Percentiles rank a stretch among this genome's conserved stretches.
Conservation (phyloP, 2,113 vertebrate genomes). For the Lepus americanus region DNA sequence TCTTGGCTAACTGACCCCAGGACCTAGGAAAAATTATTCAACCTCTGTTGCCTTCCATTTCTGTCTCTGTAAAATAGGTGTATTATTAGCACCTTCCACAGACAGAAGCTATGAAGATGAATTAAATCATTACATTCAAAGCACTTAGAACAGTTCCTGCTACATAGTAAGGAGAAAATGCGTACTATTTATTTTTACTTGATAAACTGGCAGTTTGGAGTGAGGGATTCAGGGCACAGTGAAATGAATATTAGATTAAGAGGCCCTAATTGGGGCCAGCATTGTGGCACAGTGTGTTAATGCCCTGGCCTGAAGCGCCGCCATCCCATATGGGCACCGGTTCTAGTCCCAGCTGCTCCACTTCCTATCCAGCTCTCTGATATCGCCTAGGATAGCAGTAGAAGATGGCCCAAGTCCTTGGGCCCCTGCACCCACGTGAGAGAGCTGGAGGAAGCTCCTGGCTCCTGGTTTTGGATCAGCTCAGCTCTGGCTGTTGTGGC, state of each 20-base stretch:
- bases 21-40: neutral
- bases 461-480: no score
- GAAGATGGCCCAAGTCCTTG: no score
- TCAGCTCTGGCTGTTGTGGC: no score
- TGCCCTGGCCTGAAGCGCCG: no score
- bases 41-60: neutral
- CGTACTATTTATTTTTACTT: neutral
- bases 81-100: neutral
- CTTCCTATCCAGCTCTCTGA: no score
- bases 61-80: neutral
- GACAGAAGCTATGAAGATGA: neutral
- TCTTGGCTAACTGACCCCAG: neutral
- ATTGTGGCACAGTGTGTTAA: neutral
- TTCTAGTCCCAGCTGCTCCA: no score
- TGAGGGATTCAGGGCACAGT: neutral
- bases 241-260: neutral
- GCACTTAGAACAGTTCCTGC: neutral
- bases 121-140: neutral
- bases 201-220: neutral
- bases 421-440: no score
- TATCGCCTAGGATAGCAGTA: no score
- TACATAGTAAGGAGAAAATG: neutral
- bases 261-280: neutral
- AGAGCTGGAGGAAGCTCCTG: no score
- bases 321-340: no score